These are phyloP conservation scores for Heliconius congener DNA, from an alignment of 1,140 invertebrate genomes.

Conservation along the genomic window DNA sequence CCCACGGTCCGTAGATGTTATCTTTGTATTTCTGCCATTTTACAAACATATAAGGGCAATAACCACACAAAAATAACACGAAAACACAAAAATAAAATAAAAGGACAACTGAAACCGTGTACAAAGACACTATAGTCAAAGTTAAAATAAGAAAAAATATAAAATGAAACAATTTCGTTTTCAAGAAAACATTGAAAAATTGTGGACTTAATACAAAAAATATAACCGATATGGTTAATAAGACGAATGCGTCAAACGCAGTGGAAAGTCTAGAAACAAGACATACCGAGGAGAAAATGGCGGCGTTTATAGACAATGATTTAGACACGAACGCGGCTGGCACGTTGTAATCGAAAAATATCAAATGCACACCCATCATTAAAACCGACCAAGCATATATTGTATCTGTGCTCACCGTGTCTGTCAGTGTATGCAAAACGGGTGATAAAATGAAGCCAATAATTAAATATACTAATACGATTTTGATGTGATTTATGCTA, in stretches of 20 bases:
- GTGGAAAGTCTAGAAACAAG: conserved; percentile 94
- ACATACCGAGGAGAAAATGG: conserved; percentile 96
- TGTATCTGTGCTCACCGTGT: conserved; percentile 97
- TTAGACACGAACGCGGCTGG: conserved; percentile 90
- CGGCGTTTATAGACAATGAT: conserved; percentile 93
- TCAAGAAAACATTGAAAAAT: conserved; percentile 84
- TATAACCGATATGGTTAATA: conserved; percentile 92
- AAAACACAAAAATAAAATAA: conserved; percentile 84
- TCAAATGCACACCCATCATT: conserved; percentile 93
- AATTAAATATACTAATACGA: conserved; percentile 88
- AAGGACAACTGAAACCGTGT: conserved; percentile 82
- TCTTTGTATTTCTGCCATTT: conserved; percentile 92
- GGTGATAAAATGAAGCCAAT: conserved; percentile 94
- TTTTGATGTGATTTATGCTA: conserved; percentile 82
- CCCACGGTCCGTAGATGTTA: conserved; percentile 98
- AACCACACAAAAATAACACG: conserved; percentile 85
- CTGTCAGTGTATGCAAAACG: conserved; percentile 95
- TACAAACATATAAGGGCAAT: conserved; percentile 92
- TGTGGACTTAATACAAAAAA: conserved; percentile 95
- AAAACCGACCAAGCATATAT: conserved; percentile 95
- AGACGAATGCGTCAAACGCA: conserved; percentile 92
- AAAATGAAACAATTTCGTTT: conserved; percentile 61
- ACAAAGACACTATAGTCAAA: conserved; percentile 81
- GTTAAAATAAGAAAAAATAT: conserved; percentile 55
- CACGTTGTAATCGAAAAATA: conserved; percentile 96